Conservation (phyloP, 2,113 vertebrate genomes). For the Lophius piscatorius region DNA sequence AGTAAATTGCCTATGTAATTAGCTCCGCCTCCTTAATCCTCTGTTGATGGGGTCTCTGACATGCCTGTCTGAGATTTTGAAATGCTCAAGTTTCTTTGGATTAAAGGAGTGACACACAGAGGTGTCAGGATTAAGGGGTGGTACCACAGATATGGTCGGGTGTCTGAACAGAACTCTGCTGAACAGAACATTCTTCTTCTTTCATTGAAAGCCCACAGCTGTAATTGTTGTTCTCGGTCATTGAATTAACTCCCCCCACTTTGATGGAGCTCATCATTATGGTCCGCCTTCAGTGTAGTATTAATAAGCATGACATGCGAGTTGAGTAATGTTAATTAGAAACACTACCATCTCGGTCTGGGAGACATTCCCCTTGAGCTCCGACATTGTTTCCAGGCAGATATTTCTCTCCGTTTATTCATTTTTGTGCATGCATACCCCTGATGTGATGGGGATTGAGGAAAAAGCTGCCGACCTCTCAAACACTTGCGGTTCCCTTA, state of each 20-base stretch:
- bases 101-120: slow-evolving; percentile 1
- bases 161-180: slow-evolving; percentile 21
- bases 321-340: slow-evolving; percentile 48
- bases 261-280: slow-evolving; percentile 23
- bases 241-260: slow-evolving; percentile 24
- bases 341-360: slow-evolving; percentile 11
- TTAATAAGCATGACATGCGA: slow-evolving; percentile 32
- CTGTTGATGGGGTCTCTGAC: slow-evolving; percentile 45
- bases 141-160: background rate
- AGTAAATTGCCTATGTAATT: slow-evolving; percentile 69
- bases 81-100: slow-evolving; percentile 5
- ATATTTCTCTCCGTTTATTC: no score
- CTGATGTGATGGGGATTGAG: background rate
- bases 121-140: background rate
- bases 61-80: background rate
- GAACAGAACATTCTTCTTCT: slow-evolving; percentile 1
- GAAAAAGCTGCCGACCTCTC: slow-evolving; percentile 26
- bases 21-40: slow-evolving; percentile 35
- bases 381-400: slow-evolving; percentile 4
- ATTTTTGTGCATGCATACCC: background rate
- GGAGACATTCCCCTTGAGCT: slow-evolving; percentile 25
- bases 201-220: slow-evolving; percentile 34
- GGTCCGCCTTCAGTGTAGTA: slow-evolving; percentile 7
- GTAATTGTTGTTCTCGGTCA: slow-evolving; percentile 39
- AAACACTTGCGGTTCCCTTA: slow-evolving; percentile 26